phyloP scores from a whole-genome alignment of 92 coral and sea anemone species.

The Palythoa caribaeorum region DNA sequence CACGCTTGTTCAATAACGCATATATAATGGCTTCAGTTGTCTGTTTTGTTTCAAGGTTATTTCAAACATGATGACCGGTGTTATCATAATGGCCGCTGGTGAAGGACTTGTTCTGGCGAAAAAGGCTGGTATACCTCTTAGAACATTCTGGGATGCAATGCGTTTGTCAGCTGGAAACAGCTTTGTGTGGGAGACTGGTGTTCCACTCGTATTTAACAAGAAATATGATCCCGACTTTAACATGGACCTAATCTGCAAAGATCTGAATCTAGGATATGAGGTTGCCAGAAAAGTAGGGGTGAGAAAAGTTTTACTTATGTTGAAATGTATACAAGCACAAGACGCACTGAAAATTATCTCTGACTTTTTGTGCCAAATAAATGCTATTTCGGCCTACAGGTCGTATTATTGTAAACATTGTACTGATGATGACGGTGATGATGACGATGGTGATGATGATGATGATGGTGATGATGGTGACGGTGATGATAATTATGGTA shows the following conservation, averaged over 20 bases:
- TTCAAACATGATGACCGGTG: slow-evolving; percentile 86
- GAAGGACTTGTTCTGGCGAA: slow-evolving; percentile 82
- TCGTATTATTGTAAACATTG: too few relatives aligned
- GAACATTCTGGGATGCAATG: slow-evolving; percentile 80
- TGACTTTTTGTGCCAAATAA: too few relatives aligned
- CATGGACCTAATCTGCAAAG: slow-evolving; percentile 84
- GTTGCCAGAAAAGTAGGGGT: slow-evolving; percentile 66
- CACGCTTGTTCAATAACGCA: too few relatives aligned
- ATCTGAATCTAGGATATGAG: slow-evolving; percentile 74
- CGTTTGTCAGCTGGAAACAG: slow-evolving; percentile 84
- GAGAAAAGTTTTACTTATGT: background rate
- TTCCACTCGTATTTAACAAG: slow-evolving; percentile 81
- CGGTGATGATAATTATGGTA: background rate
- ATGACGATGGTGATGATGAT: background rate
- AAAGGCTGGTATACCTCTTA: slow-evolving; percentile 69
- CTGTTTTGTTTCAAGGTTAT: slow-evolving; percentile 55
- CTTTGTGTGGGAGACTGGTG: slow-evolving; percentile 82
- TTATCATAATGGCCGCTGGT: slow-evolving; percentile 67
- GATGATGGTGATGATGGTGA: background rate
- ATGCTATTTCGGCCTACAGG: background rate
- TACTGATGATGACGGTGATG: too few relatives aligned
- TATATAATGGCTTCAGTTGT: background rate
- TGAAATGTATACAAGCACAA: background rate
- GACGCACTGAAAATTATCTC: background rate
- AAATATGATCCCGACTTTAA: slow-evolving; percentile 81